Conservation (phyloP, 1,140 invertebrate genomes). For the Cotesia glomerata region DNA sequence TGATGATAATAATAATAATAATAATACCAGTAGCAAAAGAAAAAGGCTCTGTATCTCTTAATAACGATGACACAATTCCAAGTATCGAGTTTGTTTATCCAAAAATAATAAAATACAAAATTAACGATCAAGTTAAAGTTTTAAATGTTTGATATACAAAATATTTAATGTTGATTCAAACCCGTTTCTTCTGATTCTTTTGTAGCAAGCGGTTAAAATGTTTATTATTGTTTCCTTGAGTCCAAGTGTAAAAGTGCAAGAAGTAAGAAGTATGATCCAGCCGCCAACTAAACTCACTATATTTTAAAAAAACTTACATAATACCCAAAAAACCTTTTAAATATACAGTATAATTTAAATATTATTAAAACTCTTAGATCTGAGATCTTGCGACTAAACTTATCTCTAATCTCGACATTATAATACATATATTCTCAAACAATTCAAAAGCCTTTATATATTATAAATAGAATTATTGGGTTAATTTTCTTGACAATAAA, state of each 20-base stretch:
- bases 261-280: too few species aligned
- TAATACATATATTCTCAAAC: too few species aligned
- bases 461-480: too few species aligned
- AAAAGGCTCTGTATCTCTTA: not conserved
- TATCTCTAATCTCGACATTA: too few species aligned
- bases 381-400: too few species aligned
- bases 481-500: slow-evolving; percentile 8
- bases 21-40: not conserved
- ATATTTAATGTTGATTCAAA: not conserved
- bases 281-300: too few species aligned
- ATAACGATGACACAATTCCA: not conserved
- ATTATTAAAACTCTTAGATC: too few species aligned
- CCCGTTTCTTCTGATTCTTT: slow-evolving; percentile 10
- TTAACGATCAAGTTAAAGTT: not conserved
- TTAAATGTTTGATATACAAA: slow-evolving; percentile 13
- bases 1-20: too few species aligned
- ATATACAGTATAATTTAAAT: too few species aligned
- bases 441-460: too few species aligned
- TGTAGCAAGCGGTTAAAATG: slow-evolving; percentile 25
- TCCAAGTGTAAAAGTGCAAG: slow-evolving; percentile 31
- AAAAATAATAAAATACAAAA: slow-evolving; percentile 20
- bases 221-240: slow-evolving; percentile 49
- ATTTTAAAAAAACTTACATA: too few species aligned
- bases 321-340: too few species aligned
- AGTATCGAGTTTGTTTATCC: not conserved